A percentile compares a stretch with the other conserved stretches of the same genome.
phyloP scores from a whole-genome alignment of 2,888 invertebrate genomes.

The Latrodectus hesperus region DNA sequence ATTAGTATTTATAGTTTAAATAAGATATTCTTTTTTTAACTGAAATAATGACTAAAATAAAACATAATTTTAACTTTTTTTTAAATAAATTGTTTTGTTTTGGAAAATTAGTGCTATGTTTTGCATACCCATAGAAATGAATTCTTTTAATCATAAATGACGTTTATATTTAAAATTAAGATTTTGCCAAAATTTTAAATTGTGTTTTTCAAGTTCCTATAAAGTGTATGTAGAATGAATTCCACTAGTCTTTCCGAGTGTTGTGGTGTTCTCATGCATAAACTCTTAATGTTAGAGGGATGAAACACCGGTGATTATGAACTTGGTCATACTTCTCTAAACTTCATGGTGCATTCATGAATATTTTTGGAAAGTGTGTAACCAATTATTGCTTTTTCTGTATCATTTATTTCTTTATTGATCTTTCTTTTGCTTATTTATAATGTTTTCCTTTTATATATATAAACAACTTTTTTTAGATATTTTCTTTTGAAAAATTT shows the following conservation, averaged over 20 bases:
- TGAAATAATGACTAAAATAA: too few species aligned
- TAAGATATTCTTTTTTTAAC: too few species aligned
- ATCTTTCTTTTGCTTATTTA: too few species aligned
- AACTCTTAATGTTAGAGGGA: constrained; percentile 18
- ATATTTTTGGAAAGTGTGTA: too few species aligned
- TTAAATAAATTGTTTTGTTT: not conserved
- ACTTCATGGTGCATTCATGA: not conserved
- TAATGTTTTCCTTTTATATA: too few species aligned
- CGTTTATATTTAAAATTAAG: not conserved
- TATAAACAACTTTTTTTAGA: not conserved
- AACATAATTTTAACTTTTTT: not conserved
- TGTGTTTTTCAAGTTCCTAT: not conserved
- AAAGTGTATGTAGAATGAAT: not conserved
- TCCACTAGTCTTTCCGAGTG: constrained; percentile 31
- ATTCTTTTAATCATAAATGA: not conserved
- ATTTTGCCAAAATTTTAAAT: not conserved
- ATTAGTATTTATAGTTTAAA: too few species aligned
- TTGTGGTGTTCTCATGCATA: not conserved
- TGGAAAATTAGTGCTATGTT: not conserved
- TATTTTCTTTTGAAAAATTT: constrained; percentile 8
- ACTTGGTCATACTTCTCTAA: constrained; percentile 11
- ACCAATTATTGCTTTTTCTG: too few species aligned
- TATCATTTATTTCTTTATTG: too few species aligned
- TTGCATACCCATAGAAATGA: not conserved
- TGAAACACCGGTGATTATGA: constrained; percentile 58